A percentile compares a stretch with the other conserved stretches of the same genome.
phyloP scores from a whole-genome alignment of 2,888 invertebrate species.

The Ectobius pallidus region DNA sequence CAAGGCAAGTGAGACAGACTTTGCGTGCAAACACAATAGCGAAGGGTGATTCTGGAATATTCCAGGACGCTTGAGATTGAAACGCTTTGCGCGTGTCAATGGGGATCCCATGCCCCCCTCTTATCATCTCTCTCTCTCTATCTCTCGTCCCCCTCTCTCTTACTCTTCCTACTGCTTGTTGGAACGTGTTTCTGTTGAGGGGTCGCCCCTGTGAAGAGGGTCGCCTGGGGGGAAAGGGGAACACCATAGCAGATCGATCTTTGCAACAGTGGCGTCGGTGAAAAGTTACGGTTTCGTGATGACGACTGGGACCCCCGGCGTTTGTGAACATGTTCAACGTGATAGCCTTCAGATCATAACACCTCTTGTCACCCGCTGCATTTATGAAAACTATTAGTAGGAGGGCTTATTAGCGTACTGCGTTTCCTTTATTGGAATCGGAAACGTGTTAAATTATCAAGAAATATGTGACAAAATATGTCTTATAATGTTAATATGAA shows the following conservation, averaged over 20 bases:
- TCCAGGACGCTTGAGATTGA: slow-evolving; percentile 2
- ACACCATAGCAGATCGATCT: slow-evolving; percentile 10
- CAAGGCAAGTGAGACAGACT: too few relatives aligned
- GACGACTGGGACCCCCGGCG: background rate
- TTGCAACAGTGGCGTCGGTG: background rate
- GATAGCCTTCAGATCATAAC: background rate
- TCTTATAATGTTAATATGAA: too few relatives aligned
- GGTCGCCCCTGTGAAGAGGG: background rate
- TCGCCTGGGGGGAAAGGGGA: background rate
- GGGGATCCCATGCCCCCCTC: background rate
- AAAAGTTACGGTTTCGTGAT: slow-evolving; percentile 1
- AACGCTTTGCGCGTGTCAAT: slow-evolving; percentile 18
- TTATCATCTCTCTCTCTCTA: background rate
- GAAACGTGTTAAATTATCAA: too few relatives aligned
- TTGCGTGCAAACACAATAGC: background rate
- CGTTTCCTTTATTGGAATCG: too few relatives aligned
- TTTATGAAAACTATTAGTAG: too few relatives aligned
- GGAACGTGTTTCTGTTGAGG: slow-evolving; percentile 13
- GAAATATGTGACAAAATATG: too few relatives aligned
- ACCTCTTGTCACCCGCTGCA: too few relatives aligned
- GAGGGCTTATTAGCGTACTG: too few relatives aligned
- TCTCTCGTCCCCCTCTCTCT: too few relatives aligned
- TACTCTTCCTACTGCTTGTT: too few relatives aligned
- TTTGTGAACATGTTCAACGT: background rate
- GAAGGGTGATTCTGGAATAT: slow-evolving; percentile 1